Percentiles rank a stretch among this genome's conserved stretches.
These are phyloP conservation scores for Pluvialis apricaria DNA, from an alignment of 2,113 vertebrate species.

Conservation along the genomic window DNA sequence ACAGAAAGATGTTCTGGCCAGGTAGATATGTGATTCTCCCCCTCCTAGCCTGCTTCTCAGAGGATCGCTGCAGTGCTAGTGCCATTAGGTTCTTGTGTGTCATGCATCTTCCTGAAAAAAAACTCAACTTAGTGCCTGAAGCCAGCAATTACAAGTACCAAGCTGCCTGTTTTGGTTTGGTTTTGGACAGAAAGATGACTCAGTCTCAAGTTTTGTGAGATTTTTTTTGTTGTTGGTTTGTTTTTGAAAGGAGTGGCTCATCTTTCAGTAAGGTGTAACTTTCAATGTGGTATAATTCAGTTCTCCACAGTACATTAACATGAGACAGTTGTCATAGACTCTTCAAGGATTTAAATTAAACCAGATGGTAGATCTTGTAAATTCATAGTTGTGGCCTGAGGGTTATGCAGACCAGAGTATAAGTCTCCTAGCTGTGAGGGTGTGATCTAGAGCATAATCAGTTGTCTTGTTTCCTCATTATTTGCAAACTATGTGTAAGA, in stretches of 20 bases:
- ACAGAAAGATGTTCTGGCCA: neutral
- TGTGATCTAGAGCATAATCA: neutral
- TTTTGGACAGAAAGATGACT: neutral
- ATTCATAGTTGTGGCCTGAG: neutral
- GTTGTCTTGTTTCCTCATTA: neutral
- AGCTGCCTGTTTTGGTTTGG: neutral
- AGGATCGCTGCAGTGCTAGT: neutral
- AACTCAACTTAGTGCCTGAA: neutral
- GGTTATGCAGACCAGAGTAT: neutral
- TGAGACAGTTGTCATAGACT: neutral
- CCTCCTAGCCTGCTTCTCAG: neutral
- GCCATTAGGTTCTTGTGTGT: neutral
- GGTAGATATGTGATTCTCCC: fast-evolving
- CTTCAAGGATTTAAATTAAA: neutral
- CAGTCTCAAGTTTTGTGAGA: neutral
- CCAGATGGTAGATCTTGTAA: neutral
- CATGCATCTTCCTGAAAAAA: neutral
- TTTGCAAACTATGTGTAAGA: neutral
- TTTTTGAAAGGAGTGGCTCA: neutral
- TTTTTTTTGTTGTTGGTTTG: neutral
- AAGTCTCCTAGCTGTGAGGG: neutral
- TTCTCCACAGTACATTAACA: neutral
- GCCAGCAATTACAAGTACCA: neutral
- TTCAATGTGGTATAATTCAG: neutral
- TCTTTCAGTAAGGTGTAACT: neutral